Base-by-base conservation (phyloP, 1,140 invertebrate genomes). In the Danaus plexippus region DNA sequence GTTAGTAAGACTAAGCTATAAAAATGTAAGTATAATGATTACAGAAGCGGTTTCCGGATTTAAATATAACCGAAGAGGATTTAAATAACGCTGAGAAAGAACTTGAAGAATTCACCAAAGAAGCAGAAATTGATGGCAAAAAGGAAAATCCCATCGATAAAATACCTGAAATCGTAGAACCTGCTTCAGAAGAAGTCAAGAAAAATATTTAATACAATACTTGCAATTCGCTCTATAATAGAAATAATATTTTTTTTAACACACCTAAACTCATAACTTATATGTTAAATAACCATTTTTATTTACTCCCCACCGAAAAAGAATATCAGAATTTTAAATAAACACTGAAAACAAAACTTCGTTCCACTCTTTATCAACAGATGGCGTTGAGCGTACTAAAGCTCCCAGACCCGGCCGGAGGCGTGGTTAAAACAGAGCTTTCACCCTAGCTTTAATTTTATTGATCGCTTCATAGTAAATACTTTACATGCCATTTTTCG, bases 51-150 rank as follows among this genome's bases (percentile, higher is more conserved):
- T 85, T 74, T 54, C 82, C 82, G 1, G 79, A 83, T 50, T 55
- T 85, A 7, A 75, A 85, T 22, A 75, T 85, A 22, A 83, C 82
- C 8, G 78, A 83, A 63, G 77, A 85, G 51, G 82, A 85, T 41
- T 54, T 85, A 9, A 65, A 68, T 53, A 76, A 82, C 43, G 77
- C 79, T 43, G 82, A 82, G 63, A 76, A 82, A 51, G 82, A 85
- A 57, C 55, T 85, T 5, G 82, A 83, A 15, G 76, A 79, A 41
- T 59, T 77, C n/a, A 62, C 61, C 0, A 80, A 75, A 53, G 79
- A 85, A 43, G 54, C 64, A 47, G 77, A 82, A 11, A 52, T 66
- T 9, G 60, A 59, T 5, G 64, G 69, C 11, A 69, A 68, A 4
- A 57, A 64, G 12, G 53, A 51, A 44, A 15, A 12, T 42, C 9